These are phyloP conservation scores for Lepus europaeus DNA, from an alignment of 2,113 vertebrate species.

Conservation along the genomic window DNA sequence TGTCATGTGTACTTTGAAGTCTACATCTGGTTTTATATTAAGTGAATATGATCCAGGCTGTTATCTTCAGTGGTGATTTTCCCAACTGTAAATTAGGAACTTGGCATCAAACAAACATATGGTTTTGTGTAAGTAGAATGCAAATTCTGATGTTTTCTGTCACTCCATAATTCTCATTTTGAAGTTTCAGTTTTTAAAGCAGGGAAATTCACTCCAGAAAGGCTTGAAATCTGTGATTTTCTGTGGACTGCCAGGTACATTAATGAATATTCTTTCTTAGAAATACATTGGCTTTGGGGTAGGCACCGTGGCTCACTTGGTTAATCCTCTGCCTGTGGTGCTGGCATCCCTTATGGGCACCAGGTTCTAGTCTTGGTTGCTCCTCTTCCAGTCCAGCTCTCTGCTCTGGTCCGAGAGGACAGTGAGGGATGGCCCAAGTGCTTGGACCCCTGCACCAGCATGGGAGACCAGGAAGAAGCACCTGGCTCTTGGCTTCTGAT, in stretches of 20 bases:
- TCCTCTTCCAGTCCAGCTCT: too few species aligned
- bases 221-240: conserved; percentile 39
- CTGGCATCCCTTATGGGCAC: too few species aligned
- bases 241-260: not conserved
- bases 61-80: conserved; percentile 65
- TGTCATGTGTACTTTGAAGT: conserved; percentile 64
- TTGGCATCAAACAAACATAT: conserved; percentile 58
- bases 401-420: too few species aligned
- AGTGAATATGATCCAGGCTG: conserved; percentile 41
- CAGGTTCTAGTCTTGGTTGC: too few species aligned
- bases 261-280: conserved; percentile 41
- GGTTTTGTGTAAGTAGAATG: conserved; percentile 71
- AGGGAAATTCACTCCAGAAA: conserved; percentile 54
- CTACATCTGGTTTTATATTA: conserved; percentile 53
- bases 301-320: too few species aligned
- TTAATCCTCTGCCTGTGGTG: too few species aligned
- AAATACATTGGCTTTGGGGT: not conserved
- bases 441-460: too few species aligned
- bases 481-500: too few species aligned
- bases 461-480: too few species aligned
- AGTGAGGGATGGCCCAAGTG: too few species aligned
- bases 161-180: conserved; percentile 77
- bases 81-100: conserved; percentile 59
- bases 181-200: conserved; percentile 63
- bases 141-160: conserved; percentile 73